Evolutionary conservation across 2,888 invertebrate species (phyloP), one percentile per base, ranked within the genome.

Genomic region (Sinodicranocentrus sp.): DNA sequence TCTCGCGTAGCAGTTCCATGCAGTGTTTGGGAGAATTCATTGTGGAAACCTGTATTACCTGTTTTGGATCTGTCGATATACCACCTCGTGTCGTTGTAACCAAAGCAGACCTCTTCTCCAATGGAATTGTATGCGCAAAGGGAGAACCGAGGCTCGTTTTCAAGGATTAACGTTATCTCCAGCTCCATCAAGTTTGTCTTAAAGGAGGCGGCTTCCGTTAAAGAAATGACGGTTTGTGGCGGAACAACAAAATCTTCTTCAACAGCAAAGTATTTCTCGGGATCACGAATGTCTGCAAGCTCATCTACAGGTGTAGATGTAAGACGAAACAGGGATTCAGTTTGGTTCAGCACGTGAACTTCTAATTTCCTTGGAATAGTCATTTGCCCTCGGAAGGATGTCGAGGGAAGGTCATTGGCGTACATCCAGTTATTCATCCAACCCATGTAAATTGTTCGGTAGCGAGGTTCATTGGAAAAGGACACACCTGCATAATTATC

Each of bases 401-500:
- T 73, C 0, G 87, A 88, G 25, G 88, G 88, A 3, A 84, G 10
- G 0, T 44, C 61, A 8, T 72, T 57, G 2, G 85, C 85, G 21
- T 88, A 88, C 5, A 25, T 8, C 84, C 83, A 85, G 39, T 88
- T 87, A 54, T 54, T 85, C 87, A 88, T 86, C 88, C 88, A 88
- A 0, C 79, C 87, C 33, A 88, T 83, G 19, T 78, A 44, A 23
- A 87, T 68, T 0, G 2, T 10, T 2, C 85, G 43, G 10, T 72
- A 72, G 0, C 59, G 28, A 0, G 86, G 87, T 3, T 84, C 85
- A 48, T 87, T 85, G 10, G 68, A 77, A 59, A 87, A 88, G 0
- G 87, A 84, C 0, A 88, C 88, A 17, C 86, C 85, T 10, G 88
- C 88, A 48, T 88, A 88, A 65, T 88, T 88, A 23, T 88, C 88